phyloP scores from a whole-genome alignment of 1,140 invertebrate genomes.

The Penaeus indicus region DNA sequence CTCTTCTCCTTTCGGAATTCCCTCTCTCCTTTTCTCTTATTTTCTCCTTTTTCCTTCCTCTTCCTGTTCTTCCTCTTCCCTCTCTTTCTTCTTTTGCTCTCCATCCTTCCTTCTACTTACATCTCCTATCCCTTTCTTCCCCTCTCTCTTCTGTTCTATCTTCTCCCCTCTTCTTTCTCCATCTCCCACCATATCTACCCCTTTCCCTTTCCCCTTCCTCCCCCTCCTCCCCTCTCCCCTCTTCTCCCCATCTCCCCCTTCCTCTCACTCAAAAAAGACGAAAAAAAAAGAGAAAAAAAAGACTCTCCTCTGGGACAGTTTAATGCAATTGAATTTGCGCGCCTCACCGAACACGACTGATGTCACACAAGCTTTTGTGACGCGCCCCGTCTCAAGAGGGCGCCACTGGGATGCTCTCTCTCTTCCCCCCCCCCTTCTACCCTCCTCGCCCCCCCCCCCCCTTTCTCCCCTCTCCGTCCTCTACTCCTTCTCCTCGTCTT shows the following conservation, averaged over 20 bases:
- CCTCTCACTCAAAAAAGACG: neutral
- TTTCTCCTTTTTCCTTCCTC: neutral
- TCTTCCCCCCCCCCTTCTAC: no score
- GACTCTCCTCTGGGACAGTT: conserved; percentile 44
- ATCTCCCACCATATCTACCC: neutral
- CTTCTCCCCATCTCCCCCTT: neutral
- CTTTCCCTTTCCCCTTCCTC: neutral
- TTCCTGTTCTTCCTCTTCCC: neutral
- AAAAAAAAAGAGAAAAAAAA: neutral
- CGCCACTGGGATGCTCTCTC: no score
- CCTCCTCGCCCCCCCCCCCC: no score
- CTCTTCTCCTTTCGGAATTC: no score
- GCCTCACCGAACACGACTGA: conserved; percentile 52
- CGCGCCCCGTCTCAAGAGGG: conserved; percentile 36
- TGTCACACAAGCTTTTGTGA: conserved; percentile 52
- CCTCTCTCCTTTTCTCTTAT: neutral
- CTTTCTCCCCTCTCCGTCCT: no score
- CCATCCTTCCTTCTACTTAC: neutral
- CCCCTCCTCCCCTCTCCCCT: neutral
- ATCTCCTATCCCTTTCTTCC: no score
- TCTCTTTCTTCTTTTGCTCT: neutral
- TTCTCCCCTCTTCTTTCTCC: neutral
- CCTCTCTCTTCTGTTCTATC: neutral
- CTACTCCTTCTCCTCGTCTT: no score
- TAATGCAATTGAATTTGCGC: conserved; percentile 60